phyloP scores from a whole-genome alignment of 2,888 invertebrate species.

The Pristionchus japonicus region DNA sequence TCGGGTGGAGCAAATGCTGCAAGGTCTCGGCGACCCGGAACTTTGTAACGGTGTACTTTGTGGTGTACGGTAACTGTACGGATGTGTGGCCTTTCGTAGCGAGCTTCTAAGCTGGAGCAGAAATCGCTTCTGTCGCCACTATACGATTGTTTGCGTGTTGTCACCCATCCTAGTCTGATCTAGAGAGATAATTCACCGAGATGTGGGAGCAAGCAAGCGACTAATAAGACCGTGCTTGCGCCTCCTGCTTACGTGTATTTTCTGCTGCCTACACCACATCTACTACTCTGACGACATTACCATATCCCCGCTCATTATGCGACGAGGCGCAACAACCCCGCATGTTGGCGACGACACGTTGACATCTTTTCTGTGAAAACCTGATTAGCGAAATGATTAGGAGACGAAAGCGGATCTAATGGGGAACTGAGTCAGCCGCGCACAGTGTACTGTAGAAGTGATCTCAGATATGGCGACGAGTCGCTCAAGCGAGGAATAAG shows the following conservation, averaged over 20 bases:
- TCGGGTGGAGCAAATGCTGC: neutral
- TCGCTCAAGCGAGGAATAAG: neutral
- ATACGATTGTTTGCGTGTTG: neutral
- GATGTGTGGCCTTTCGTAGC: neutral
- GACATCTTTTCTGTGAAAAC: slow-evolving; percentile 1
- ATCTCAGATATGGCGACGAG: neutral
- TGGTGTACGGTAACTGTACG: neutral
- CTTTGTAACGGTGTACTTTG: neutral
- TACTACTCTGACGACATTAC: neutral
- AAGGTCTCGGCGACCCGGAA: neutral
- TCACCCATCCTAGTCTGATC: neutral
- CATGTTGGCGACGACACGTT: neutral
- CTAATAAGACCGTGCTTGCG: neutral
- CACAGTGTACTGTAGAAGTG: neutral
- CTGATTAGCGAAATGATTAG: neutral
- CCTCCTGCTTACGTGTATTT: neutral
- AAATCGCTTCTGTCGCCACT: neutral
- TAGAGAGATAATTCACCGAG: neutral
- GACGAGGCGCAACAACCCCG: neutral
- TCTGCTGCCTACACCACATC: too few species aligned
- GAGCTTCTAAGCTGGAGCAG: neutral
- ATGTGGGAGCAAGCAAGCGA: neutral
- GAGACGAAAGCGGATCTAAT: neutral
- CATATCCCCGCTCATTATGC: neutral
- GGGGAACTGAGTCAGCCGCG: neutral